Evolutionary conservation across 1,140 invertebrate genomes (phyloP).

Genomic region (Diabrotica undecimpunctata): DNA sequence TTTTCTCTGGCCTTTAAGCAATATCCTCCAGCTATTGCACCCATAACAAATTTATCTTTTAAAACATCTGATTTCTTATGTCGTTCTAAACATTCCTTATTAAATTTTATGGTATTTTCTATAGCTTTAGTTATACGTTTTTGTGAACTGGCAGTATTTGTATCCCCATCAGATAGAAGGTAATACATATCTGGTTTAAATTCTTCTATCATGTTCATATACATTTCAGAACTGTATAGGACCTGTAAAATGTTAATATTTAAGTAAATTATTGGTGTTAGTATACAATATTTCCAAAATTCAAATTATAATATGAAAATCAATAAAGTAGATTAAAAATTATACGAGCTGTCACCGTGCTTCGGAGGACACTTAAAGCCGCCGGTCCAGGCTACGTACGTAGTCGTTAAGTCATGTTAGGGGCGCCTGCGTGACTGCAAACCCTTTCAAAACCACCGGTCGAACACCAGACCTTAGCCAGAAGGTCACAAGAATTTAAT

Average conservation of each 20-base stretch:
- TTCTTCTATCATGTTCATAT: slow-evolving; percentile 72
- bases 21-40: slow-evolving; percentile 72
- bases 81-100: slow-evolving; percentile 58
- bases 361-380: no score
- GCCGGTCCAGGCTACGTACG: no score
- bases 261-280: no score
- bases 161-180: slow-evolving; percentile 77
- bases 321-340: no score
- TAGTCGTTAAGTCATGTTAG: no score
- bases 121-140: slow-evolving; percentile 69
- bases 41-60: slow-evolving; percentile 56
- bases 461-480: no score
- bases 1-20: slow-evolving; percentile 54
- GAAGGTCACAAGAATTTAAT: no score
- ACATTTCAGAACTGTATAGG: slow-evolving; percentile 58
- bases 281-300: no score
- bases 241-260: slow-evolving; percentile 29
- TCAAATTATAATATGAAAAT: no score
- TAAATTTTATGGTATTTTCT: slow-evolving; percentile 55
- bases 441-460: no score
- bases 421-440: no score
- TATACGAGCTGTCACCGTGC: no score
- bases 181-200: slow-evolving; percentile 77
- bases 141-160: slow-evolving; percentile 58
- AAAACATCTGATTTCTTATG: slow-evolving; percentile 54